Percentiles rank a stretch among this genome's conserved stretches.
Evolutionary conservation across 2,113 vertebrate species (phyloP).

Genomic region (Lophotis ruficrista): DNA sequence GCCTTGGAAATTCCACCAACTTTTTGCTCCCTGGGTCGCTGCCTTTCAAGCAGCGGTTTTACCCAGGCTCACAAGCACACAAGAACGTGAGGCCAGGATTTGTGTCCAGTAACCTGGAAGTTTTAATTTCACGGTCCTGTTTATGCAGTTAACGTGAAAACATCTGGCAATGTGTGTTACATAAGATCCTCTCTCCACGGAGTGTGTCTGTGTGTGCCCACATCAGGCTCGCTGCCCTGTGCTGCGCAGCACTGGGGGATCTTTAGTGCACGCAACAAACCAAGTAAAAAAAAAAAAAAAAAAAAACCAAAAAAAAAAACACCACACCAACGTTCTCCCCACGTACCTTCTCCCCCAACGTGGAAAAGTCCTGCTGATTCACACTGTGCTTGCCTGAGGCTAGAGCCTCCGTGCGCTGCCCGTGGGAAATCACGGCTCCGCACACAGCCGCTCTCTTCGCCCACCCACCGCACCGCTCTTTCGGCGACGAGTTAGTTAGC

Average conservation of each 20-base stretch:
- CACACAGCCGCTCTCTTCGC: neutral
- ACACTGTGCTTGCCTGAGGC: neutral
- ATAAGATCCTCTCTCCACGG: neutral
- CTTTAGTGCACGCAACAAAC: neutral
- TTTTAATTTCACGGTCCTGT: conserved; percentile 15
- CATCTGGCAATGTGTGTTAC: conserved; percentile 59
- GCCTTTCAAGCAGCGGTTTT: neutral
- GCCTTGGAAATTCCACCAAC: neutral
- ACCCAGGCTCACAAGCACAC: neutral
- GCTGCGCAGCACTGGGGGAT: neutral
- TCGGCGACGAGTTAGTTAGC: neutral
- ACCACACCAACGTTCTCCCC: neutral
- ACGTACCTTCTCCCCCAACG: neutral
- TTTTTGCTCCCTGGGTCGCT: neutral
- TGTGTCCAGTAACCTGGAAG: conserved; percentile 29
- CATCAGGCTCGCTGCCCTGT: neutral
- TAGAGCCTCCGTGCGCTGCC: neutral
- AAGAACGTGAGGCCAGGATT: neutral
- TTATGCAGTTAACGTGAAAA: conserved; percentile 46
- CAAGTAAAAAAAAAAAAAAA: neutral
- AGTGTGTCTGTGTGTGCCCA: neutral
- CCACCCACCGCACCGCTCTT: neutral
- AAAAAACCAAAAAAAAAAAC: no score
- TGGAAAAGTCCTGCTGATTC: conserved; percentile 16
- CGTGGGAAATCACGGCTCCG: neutral